Base-by-base conservation (phyloP, 2,113 vertebrate species). In the Elachura formosa region DNA sequence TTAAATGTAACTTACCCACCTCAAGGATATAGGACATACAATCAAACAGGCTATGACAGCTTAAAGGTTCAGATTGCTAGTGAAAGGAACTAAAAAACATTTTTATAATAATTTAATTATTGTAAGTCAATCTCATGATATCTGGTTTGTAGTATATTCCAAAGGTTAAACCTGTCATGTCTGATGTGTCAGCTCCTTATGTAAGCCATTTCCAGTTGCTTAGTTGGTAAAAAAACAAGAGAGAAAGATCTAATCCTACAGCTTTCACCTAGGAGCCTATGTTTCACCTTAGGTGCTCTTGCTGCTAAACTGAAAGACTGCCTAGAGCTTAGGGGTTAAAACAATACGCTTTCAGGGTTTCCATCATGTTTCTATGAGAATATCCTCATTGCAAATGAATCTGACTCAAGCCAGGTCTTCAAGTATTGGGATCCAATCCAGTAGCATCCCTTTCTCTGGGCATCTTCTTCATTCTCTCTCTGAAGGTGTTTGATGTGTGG, bases 161-260 rank as follows among this genome's bases (percentile, higher is more conserved):
- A 91, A 73, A 82, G 62, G 69, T 75, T 94, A 92, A 75, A 84
- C 58, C 54, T 94, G 62, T 84, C 93, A 76, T 69, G 51, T 55
- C 40, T 84, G 66, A 87, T 89, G 84, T 72, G 34, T 90, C 84
- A 66, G 49, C 45, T 84, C 33, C 26, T 77, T 90, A 52, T 61
- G 45, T 84, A 87, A 94, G 69, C 62, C 78, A 66, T 95, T 94
- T 94, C 36, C 71, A 85, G 11, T 75, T 82, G 16, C 73, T 87
- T 86, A 71, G 49, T 3, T 88, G 63, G 56, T 38, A 41, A 76
- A 75, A 67, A 89, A 38, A 75, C 19, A 74, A 48, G n/a, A 66
- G 2, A 67, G 14, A 18, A 64, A 51, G 16, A 15, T 34, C 28
- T 41, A 62, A 69, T 59, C 24, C 73, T 20, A 46, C 43, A 61